Evolutionary conservation across 1,140 invertebrate genomes (phyloP), one percentile per base, ranked within the genome.

Genomic region (Kradibia gibbosae): DNA sequence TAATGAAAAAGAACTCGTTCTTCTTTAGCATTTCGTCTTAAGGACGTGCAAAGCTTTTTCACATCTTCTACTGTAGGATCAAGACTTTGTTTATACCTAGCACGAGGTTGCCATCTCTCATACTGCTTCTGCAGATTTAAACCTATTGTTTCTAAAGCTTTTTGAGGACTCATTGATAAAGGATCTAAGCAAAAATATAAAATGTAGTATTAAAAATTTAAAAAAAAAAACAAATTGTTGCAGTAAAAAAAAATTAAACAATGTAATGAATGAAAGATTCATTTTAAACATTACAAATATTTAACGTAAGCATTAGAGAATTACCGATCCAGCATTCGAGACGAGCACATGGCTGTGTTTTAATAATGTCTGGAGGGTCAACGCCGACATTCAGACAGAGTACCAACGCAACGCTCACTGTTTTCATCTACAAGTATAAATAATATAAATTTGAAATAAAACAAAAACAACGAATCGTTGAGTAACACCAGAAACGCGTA

Each of bases 1-100:
- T 99, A 99, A 92, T 99, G 99, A 92, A 99, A 99, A 10, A 99
- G 92, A 34, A 99, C 98, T 85, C 99, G 93, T 89, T 99, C 99
- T 86, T 99, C 99, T 92, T 99, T 99, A 0, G 99, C 98, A 92
- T 99, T 99, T 85, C 98, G 93, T n/a, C 99, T 92, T 73, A 99
- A 91, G 15, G 98, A 98, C 34, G 95, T 96, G 89, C 98, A 99
- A 20, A 99, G 92, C 91, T 99, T 99, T 89, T 99, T 99, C 0
- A 99, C 97, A 92, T 99, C 99, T 71, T 99, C 99, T 7, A 97
- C 95, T 13, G 98, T 99, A 11, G 99, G 99, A 92, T 99, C 99
- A 57, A 99, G 93, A 75, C 96, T 97, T 89, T 98, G 96, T 91
- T 99, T 99, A 88, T 99, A 99, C 36, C 98, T 93, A 3, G 99